Evolutionary conservation across 37 sponge, comb jelly and placozoan species (phyloP).

Genomic region (Aplysina aerophoba): DNA sequence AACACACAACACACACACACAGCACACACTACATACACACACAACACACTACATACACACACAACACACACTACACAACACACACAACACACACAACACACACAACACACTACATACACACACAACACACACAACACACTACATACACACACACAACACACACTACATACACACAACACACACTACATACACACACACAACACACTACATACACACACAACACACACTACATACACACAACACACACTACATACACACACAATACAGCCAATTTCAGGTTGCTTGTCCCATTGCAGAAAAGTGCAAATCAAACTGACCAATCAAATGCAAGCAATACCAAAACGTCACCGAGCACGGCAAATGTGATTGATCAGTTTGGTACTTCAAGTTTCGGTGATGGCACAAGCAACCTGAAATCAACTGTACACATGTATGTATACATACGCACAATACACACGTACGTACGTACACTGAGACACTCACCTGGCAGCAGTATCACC

Average conservation of each 20-base stretch:
- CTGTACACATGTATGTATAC: too few relatives aligned
- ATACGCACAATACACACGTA: conserved; percentile 23
- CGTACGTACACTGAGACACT: not conserved
- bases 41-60: not conserved
- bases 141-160: conserved; percentile 25
- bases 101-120: not conserved
- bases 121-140: conserved; percentile 20
- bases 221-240: not conserved
- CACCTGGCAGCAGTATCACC: conserved; percentile 22
- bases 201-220: not conserved
- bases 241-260: too few relatives aligned
- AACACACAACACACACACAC: not conserved
- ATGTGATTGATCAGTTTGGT: too few relatives aligned
- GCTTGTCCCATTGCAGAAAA: too few relatives aligned
- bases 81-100: not conserved
- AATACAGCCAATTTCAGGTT: too few relatives aligned
- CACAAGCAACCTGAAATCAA: too few relatives aligned
- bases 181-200: conserved; percentile 28
- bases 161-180: conserved; percentile 23
- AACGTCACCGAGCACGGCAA: too few relatives aligned
- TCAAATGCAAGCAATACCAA: too few relatives aligned
- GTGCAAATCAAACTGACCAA: too few relatives aligned
- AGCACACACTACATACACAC: conserved; percentile 1
- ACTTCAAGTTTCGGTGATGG: too few relatives aligned
- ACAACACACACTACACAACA: conserved; percentile 4